These are phyloP conservation scores for Drosophila equinoxialis DNA, from an alignment of 1,140 invertebrate genomes.

Conservation along the genomic window DNA sequence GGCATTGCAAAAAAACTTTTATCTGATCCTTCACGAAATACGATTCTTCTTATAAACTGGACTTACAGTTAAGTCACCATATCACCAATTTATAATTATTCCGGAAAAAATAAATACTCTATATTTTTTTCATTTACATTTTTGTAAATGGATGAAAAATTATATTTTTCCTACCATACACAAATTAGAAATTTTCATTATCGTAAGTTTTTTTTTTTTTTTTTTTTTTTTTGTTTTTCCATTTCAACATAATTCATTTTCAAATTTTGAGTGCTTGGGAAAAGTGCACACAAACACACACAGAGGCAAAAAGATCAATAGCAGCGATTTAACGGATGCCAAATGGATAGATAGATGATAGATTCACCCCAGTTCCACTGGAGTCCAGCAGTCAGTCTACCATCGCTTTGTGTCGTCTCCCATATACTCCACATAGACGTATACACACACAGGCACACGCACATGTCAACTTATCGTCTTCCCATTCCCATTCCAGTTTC, in stretches of 20 bases:
- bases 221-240: conserved; percentile 29
- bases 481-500: neutral
- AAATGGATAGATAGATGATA: conserved; percentile 16
- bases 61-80: no score
- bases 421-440: neutral
- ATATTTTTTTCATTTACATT: conserved; percentile 13
- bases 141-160: conserved; percentile 54
- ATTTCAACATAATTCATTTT: conserved; percentile 64
- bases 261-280: conserved; percentile 62
- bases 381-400: conserved; percentile 22
- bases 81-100: neutral
- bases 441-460: neutral
- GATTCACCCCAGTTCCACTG: conserved; percentile 46
- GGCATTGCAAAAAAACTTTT: no score
- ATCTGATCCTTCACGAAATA: no score
- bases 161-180: conserved; percentile 66
- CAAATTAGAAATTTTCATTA: conserved; percentile 54
- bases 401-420: neutral
- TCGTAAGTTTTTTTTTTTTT: neutral
- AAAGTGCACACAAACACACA: conserved; percentile 30
- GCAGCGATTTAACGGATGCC: neutral
- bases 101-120: neutral
- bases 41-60: no score
- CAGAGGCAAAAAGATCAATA: conserved; percentile 1
- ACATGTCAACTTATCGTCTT: neutral